A percentile compares a stretch with the other conserved stretches of the same genome.
Conservation (phyloP, 1,140 invertebrate genomes). For the Pogonomyrmex californicus region DNA sequence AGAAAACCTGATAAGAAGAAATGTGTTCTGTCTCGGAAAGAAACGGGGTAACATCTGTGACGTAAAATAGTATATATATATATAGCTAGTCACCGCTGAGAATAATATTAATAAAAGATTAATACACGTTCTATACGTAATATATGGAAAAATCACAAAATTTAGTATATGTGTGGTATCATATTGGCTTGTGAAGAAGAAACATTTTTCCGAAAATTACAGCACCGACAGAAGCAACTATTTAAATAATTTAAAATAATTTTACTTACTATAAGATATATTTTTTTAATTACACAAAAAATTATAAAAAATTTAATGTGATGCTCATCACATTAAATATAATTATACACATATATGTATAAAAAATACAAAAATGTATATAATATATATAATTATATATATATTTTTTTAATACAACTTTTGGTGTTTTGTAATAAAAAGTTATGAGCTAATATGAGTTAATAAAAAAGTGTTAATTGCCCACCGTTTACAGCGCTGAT, state of each 20-base stretch:
- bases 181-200: not conserved
- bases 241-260: not conserved
- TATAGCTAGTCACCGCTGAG: constrained; percentile 4
- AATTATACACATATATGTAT: no score
- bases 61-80: constrained; percentile 28
- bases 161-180: not conserved
- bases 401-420: no score
- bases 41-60: constrained; percentile 33
- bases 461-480: no score
- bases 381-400: no score
- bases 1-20: constrained; percentile 56
- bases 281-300: not conserved
- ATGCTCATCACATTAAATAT: no score
- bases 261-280: constrained; percentile 16
- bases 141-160: not conserved
- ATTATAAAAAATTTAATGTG: no score
- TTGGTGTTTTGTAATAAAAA: no score
- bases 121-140: not conserved
- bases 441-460: no score
- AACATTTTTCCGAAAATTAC: not conserved
- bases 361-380: no score
- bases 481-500: no score
- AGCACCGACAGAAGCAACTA: not conserved
- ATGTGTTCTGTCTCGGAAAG: constrained; percentile 51
- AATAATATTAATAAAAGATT: constrained; percentile 13